Conservation (phyloP, 64 coral and sea anemone species). For the Porites lutea region DNA sequence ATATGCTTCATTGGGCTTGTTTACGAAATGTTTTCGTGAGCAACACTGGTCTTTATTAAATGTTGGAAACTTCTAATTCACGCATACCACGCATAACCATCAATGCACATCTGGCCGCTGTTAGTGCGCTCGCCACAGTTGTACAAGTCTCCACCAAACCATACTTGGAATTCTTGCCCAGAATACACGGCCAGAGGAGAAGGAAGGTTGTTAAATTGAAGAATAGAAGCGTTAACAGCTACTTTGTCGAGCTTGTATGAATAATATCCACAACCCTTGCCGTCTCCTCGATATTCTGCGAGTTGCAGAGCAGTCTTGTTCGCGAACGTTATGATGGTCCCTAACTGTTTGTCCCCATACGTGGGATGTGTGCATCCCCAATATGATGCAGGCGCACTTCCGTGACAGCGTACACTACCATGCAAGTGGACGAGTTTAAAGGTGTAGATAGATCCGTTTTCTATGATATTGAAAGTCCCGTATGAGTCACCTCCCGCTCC, state of each 20-base stretch:
- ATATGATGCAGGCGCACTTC: not conserved
- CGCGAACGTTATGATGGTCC: not conserved
- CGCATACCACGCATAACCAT: not conserved
- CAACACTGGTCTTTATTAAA: too few species aligned
- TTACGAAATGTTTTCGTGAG: too few species aligned
- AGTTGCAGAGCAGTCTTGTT: not conserved
- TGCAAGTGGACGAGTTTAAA: not conserved
- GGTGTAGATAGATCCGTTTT: not conserved
- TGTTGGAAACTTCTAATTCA: not conserved
- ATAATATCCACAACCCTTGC: not conserved
- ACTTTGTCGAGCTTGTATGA: not conserved
- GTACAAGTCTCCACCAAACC: not conserved
- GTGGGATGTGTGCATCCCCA: not conserved
- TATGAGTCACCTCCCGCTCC: not conserved
- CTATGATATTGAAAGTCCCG: not conserved
- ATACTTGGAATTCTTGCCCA: not conserved
- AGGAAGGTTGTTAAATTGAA: not conserved
- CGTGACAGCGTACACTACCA: not conserved
- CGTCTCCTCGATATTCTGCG: not conserved
- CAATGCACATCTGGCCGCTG: not conserved
- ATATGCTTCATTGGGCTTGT: too few species aligned
- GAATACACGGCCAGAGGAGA: not conserved
- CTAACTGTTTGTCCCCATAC: not conserved
- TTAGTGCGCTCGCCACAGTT: not conserved
- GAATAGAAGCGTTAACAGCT: not conserved